A percentile compares a stretch with the other conserved stretches of the same genome.
These are phyloP conservation scores for Arctocebus calabarensis DNA, from an alignment of 2,797 vertebrate genomes.

Conservation along the genomic window DNA sequence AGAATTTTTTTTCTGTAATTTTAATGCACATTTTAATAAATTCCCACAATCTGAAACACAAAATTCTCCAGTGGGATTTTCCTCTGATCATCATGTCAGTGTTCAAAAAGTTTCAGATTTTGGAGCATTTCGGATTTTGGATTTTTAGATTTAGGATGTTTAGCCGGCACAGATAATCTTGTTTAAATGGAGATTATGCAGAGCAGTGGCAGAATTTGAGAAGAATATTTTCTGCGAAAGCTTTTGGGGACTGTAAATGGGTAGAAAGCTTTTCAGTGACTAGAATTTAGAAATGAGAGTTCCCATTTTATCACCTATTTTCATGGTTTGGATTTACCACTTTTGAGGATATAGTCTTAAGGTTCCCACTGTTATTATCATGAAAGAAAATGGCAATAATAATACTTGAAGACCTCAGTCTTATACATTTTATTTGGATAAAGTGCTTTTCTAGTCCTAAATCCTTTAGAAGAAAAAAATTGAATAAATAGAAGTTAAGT, in stretches of 20 bases:
- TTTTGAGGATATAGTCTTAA: not conserved
- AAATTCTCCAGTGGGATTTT: not conserved
- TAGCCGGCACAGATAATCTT: not conserved
- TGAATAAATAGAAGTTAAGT: constrained; percentile 17
- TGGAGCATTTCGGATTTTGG: not conserved
- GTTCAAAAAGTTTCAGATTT: not conserved
- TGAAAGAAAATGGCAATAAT: constrained; percentile 39
- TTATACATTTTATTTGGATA: constrained; percentile 29
- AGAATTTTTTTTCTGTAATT: not conserved
- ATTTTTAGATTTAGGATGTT: not conserved
- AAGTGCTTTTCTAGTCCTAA: constrained; percentile 58
- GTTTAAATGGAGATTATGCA: not conserved
- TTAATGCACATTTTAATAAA: not conserved
- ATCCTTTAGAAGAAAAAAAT: constrained; percentile 6
- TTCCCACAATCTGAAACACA: not conserved
- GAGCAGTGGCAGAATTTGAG: not conserved
- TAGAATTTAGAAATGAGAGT: not conserved
- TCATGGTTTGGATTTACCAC: not conserved
- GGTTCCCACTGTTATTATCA: not conserved
- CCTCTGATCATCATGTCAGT: not conserved
- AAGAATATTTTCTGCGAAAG: constrained; percentile 3
- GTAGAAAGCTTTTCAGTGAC: not conserved
- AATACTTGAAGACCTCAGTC: not conserved
- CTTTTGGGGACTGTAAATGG: not conserved
- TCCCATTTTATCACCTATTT: not conserved